These are phyloP conservation scores for Strigamia transsilvanica DNA, from an alignment of 2,888 invertebrate genomes.

Conservation along the genomic window DNA sequence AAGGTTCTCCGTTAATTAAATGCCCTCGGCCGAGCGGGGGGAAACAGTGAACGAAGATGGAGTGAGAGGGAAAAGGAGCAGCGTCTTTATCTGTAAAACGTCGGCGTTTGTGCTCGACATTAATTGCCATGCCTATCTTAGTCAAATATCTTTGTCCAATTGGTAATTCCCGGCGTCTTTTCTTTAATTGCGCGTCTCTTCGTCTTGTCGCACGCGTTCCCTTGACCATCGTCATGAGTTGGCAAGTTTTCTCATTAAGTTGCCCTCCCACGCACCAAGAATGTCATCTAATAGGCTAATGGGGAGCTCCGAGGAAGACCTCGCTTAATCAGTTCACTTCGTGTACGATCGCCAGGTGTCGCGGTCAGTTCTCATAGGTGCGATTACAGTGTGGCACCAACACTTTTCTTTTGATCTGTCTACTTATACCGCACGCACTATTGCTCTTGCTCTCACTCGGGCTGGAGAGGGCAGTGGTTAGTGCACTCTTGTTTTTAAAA, in stretches of 20 bases:
- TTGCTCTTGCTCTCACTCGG: background rate
- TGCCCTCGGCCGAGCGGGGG: slow-evolving; percentile 35
- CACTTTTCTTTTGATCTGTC: slow-evolving; percentile 36
- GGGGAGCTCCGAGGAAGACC: slow-evolving; percentile 33
- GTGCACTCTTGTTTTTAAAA: background rate
- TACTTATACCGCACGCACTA: background rate
- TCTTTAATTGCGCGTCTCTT: slow-evolving; percentile 45
- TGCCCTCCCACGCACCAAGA: slow-evolving; percentile 48
- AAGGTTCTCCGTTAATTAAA: slow-evolving; percentile 51
- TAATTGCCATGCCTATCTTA: slow-evolving; percentile 46
- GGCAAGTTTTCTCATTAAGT: slow-evolving; percentile 47
- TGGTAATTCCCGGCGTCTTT: slow-evolving; percentile 46
- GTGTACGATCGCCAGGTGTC: slow-evolving; percentile 49
- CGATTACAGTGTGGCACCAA: slow-evolving; percentile 39
- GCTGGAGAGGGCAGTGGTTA: too few species aligned
- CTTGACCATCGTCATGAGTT: slow-evolving; percentile 45
- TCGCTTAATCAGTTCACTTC: slow-evolving; percentile 49
- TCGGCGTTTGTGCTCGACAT: slow-evolving; percentile 41
- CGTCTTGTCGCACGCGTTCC: slow-evolving; percentile 44
- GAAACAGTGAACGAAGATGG: slow-evolving; percentile 9
- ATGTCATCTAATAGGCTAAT: slow-evolving; percentile 48
- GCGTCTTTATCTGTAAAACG: slow-evolving; percentile 48
- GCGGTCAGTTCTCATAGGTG: slow-evolving; percentile 48
- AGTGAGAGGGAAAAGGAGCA: slow-evolving; percentile 22
- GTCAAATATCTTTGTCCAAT: slow-evolving; percentile 49